Conservation (phyloP, 2,888 invertebrate species). For the Drosophila prostipennis region DNA sequence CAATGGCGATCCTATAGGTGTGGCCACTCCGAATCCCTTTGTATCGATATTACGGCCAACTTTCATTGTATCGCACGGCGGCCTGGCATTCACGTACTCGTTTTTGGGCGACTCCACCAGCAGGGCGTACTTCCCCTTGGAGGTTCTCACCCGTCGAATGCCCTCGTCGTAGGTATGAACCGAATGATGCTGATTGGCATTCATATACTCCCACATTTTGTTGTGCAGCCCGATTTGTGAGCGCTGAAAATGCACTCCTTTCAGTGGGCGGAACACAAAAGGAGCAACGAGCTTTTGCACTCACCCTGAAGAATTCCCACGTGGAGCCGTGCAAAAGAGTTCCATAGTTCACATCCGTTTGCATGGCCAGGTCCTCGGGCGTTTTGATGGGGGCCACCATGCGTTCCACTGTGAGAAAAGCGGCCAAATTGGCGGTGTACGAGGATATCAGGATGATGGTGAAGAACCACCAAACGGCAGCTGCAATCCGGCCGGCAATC, state of each 20-base stretch:
- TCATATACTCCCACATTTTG: conserved; percentile 98
- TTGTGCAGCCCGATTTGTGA: conserved; percentile 94
- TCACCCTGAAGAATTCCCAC: conserved; percentile 91
- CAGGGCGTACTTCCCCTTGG: conserved; percentile 92
- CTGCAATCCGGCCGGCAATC: conserved; percentile 91
- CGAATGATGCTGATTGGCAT: conserved; percentile 92
- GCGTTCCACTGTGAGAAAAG: conserved; percentile 98
- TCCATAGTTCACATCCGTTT: conserved; percentile 96
- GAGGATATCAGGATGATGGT: conserved; percentile 98
- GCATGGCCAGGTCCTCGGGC: conserved; percentile 94
- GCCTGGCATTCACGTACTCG: conserved; percentile 91
- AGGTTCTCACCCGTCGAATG: conserved; percentile 90
- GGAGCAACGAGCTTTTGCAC: conserved; percentile 6
- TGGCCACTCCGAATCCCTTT: conserved; percentile 98
- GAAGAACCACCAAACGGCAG: conserved; percentile 99
- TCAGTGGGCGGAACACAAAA: not conserved
- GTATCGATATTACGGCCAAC: conserved; percentile 93
- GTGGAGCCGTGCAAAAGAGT: conserved; percentile 92
- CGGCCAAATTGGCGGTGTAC: conserved; percentile 99
- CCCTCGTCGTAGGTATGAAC: conserved; percentile 93
- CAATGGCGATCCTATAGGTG: conserved; percentile 95
- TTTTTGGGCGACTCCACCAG: conserved; percentile 90
- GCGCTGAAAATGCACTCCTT: conserved; percentile 85
- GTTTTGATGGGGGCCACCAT: conserved; percentile 97
- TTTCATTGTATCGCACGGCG: conserved; percentile 98